phyloP scores from a whole-genome alignment of 2,113 vertebrate species.

The Neolamprologus brichardi region DNA sequence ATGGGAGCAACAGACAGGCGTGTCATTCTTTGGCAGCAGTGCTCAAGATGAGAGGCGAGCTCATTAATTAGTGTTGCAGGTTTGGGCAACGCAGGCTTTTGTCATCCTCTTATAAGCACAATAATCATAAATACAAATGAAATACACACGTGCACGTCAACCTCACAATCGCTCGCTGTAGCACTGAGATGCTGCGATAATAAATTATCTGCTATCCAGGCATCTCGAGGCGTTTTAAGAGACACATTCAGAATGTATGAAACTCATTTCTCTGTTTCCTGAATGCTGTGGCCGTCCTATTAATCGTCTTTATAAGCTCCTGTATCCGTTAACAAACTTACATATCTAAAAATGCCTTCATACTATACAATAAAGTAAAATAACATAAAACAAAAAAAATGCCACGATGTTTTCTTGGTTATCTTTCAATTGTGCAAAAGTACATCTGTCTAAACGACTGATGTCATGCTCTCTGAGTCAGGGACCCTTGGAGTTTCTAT shows the following conservation, averaged over 20 bases:
- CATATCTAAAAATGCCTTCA: background rate
- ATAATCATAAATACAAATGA: background rate
- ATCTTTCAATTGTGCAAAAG: background rate
- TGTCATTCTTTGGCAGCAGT: background rate
- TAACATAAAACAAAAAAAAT: background rate
- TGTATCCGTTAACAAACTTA: accelerated
- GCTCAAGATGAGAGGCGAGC: background rate
- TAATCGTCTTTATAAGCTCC: background rate
- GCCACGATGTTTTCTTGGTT: background rate
- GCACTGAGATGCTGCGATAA: background rate
- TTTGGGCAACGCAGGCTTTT: background rate
- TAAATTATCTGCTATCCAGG: background rate
- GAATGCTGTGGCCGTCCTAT: background rate
- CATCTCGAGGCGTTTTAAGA: accelerated
- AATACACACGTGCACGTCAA: accelerated
- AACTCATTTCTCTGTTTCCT: background rate
- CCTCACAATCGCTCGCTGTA: background rate
- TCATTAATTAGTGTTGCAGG: background rate
- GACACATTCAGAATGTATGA: background rate
- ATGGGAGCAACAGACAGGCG: background rate
- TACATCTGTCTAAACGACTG: background rate
- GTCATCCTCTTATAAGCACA: background rate
- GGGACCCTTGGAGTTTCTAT: accelerated
- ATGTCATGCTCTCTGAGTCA: background rate
- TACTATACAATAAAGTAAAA: background rate